Conservation (phyloP, 2,113 vertebrate species). For the Psilopsiagon aurifrons region DNA sequence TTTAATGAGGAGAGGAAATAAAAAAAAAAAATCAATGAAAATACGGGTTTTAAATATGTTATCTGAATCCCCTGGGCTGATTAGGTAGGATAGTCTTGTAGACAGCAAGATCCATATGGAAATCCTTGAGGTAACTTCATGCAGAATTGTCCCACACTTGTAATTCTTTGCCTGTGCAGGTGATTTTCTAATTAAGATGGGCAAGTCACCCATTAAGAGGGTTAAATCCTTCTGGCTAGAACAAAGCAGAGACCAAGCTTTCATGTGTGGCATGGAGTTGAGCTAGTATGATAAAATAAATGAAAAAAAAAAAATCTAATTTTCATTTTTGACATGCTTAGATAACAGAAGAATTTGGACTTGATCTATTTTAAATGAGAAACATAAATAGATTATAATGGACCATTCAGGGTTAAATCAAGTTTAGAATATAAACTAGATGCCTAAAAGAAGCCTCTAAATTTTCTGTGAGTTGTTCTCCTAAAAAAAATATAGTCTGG, state of each 20-base stretch:
- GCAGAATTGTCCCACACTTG: constrained; percentile 11
- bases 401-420: constrained; percentile 5
- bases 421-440: constrained; percentile 6
- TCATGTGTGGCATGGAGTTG: not conserved
- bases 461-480: not conserved
- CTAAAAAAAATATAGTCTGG: not conserved
- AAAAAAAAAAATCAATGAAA: not conserved
- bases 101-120: constrained; percentile 6
- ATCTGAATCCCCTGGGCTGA: constrained; percentile 24
- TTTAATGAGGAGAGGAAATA: constrained; percentile 41
- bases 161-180: constrained; percentile 32
- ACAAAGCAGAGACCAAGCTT: constrained; percentile 29
- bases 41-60: constrained; percentile 27
- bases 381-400: not conserved
- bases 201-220: constrained; percentile 51
- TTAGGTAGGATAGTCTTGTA: constrained; percentile 6
- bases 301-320: not conserved
- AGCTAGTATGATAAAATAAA: constrained; percentile 16
- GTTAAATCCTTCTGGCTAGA: constrained; percentile 44
- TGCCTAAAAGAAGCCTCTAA: not conserved
- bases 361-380: constrained; percentile 5
- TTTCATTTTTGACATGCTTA: constrained; percentile 47
- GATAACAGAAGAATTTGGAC: constrained; percentile 33
- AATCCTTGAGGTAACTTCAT: constrained; percentile 60
- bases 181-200: not conserved